Evolutionary conservation across 2,113 vertebrate genomes (phyloP).

Genomic region (Ictalurus punctatus): DNA sequence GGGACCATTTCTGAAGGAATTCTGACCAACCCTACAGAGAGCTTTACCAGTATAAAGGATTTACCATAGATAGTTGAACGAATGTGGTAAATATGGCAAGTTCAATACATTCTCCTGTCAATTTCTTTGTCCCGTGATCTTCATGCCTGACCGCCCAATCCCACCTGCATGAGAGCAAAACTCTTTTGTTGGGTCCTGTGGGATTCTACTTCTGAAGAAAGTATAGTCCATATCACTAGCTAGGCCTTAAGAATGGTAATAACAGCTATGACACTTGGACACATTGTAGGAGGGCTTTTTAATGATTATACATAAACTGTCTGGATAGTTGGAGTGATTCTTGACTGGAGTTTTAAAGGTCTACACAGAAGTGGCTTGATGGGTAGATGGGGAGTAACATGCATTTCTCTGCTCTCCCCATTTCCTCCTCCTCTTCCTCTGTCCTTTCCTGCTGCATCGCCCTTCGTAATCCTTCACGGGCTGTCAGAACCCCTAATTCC

Average conservation of each 20-base stretch:
- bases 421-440: conserved; percentile 39
- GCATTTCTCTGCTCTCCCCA: conserved; percentile 59
- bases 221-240: not conserved
- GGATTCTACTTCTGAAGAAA: not conserved
- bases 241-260: not conserved
- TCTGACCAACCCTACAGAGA: not conserved
- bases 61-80: not conserved
- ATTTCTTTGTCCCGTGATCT: not conserved
- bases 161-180: not conserved
- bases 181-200: not conserved
- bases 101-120: not conserved
- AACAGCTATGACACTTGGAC: not conserved
- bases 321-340: not conserved
- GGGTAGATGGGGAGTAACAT: conserved; percentile 56
- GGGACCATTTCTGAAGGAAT: not conserved
- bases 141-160: not conserved
- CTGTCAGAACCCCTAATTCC: conserved; percentile 69
- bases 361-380: conserved; percentile 1
- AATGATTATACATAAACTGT: not conserved
- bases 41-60: not conserved
- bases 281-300: not conserved
- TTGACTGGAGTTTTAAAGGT: conserved; percentile 29
- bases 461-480: conserved; percentile 43
- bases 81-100: not conserved
- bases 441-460: conserved; percentile 46